These are phyloP conservation scores for Hydropsyche tenuis DNA, from an alignment of 1,140 invertebrate species.

Conservation along the genomic window DNA sequence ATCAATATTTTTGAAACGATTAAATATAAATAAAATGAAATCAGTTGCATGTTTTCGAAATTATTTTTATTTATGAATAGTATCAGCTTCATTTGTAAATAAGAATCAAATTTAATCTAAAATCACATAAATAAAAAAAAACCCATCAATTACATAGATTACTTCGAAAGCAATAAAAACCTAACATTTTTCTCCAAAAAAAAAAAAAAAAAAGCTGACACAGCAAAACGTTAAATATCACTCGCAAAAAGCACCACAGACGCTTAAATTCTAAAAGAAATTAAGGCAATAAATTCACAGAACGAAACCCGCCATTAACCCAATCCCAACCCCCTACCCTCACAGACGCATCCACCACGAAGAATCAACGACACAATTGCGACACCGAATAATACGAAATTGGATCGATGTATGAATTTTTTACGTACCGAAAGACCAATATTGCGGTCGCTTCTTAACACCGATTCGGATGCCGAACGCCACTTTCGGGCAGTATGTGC, in stretches of 20 bases:
- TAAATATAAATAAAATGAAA: too few relatives aligned
- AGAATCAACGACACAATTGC: too few relatives aligned
- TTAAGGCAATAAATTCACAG: constrained; percentile 40
- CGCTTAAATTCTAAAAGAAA: constrained; percentile 40
- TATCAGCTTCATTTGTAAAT: too few relatives aligned
- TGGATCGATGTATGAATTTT: neutral
- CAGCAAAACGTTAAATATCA: constrained; percentile 32
- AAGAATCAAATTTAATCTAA: too few relatives aligned
- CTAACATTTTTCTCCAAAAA: neutral
- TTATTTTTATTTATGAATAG: too few relatives aligned
- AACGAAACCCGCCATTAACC: constrained; percentile 37
- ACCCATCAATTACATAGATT: too few relatives aligned
- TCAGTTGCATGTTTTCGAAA: too few relatives aligned
- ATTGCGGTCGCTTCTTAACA: neutral
- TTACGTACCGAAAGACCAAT: neutral
- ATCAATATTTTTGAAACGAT: too few relatives aligned
- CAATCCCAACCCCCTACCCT: too few relatives aligned
- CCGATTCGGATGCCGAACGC: neutral
- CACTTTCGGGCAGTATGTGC: neutral
- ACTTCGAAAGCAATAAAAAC: too few relatives aligned
- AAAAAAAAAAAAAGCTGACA: constrained; percentile 37
- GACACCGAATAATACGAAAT: neutral
- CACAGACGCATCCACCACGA: too few relatives aligned
- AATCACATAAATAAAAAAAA: too few relatives aligned
- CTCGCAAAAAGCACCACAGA: neutral